Evolutionary conservation across 2,797 vertebrate genomes (phyloP).

Genomic region (Bucorvus abyssinicus): DNA sequence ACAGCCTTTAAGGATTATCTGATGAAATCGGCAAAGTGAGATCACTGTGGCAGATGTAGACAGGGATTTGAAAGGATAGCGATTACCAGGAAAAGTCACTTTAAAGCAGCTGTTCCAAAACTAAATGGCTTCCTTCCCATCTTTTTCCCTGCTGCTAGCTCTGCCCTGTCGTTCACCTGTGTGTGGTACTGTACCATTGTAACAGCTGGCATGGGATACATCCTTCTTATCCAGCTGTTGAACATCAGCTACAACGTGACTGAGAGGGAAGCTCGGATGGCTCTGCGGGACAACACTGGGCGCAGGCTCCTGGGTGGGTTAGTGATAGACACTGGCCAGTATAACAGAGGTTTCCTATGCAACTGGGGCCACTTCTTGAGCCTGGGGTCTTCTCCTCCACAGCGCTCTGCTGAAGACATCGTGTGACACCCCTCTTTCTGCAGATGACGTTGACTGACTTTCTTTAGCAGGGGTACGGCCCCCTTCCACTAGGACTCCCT

Average conservation of each 20-base stretch:
- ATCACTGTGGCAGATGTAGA: slow-evolving; percentile 49
- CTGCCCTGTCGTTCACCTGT: slow-evolving; percentile 93
- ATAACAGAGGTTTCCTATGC: slow-evolving; percentile 83
- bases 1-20: slow-evolving; percentile 50
- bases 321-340: slow-evolving; percentile 84
- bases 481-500: background rate
- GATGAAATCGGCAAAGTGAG: slow-evolving; percentile 41
- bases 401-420: slow-evolving; percentile 69
- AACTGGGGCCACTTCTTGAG: slow-evolving; percentile 94
- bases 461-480: background rate
- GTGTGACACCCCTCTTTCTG: slow-evolving; percentile 65
- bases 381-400: slow-evolving; percentile 65
- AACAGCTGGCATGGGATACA: slow-evolving; percentile 87
- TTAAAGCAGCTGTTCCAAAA: slow-evolving; percentile 33
- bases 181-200: slow-evolving; percentile 95
- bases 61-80: slow-evolving; percentile 52
- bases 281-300: slow-evolving; percentile 84
- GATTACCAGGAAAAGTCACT: slow-evolving; percentile 45
- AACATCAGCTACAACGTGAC: slow-evolving; percentile 97
- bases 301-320: slow-evolving; percentile 84
- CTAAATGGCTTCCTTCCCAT: slow-evolving; percentile 63
- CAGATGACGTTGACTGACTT: background rate
- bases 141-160: slow-evolving; percentile 73
- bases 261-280: slow-evolving; percentile 88
- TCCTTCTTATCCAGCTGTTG: slow-evolving; percentile 89